Evolutionary conservation across 2,888 invertebrate genomes (phyloP).

Genomic region (Andrena trimmerana): DNA sequence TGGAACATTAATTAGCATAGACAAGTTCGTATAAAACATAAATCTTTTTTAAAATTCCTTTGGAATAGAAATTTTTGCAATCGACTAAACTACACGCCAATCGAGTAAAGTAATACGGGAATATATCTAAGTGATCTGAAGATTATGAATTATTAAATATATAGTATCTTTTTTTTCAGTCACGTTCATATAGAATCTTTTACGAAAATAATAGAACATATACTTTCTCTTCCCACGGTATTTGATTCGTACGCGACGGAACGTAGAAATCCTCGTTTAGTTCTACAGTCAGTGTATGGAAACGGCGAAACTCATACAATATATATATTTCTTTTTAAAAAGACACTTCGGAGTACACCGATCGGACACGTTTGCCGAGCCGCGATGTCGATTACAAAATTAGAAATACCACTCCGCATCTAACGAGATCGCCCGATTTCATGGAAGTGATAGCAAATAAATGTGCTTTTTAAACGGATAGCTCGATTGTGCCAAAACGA

Average conservation of each 20-base stretch:
- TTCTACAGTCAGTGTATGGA: slow-evolving; percentile 12
- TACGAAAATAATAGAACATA: slow-evolving; percentile 35
- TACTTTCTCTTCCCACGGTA: slow-evolving; percentile 17
- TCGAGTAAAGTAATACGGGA: slow-evolving; percentile 31
- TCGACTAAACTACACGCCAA: slow-evolving; percentile 49
- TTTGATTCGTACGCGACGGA: slow-evolving; percentile 13
- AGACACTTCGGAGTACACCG: not conserved
- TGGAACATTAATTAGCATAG: slow-evolving; percentile 5
- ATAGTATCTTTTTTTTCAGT: slow-evolving; percentile 37
- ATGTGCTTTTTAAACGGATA: slow-evolving; percentile 28
- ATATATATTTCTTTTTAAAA: slow-evolving; percentile 3
- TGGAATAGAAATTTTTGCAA: slow-evolving; percentile 18
- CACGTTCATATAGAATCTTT: slow-evolving; percentile 28
- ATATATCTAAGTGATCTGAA: slow-evolving; percentile 35
- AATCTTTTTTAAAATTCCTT: slow-evolving; percentile 15
- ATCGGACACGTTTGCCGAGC: not conserved
- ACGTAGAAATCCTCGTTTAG: slow-evolving; percentile 20
- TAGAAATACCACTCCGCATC: slow-evolving; percentile 47
- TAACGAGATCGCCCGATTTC: slow-evolving; percentile 37
- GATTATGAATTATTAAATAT: slow-evolving; percentile 34
- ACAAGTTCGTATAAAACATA: slow-evolving; percentile 23
- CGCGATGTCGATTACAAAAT: slow-evolving; percentile 22
- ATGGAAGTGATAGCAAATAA: slow-evolving; percentile 33
- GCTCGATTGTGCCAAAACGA: slow-evolving; percentile 12
- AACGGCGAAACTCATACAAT: slow-evolving; percentile 12